phyloP scores from a whole-genome alignment of 2,113 vertebrate genomes.

The Pteropus alecto region DNA sequence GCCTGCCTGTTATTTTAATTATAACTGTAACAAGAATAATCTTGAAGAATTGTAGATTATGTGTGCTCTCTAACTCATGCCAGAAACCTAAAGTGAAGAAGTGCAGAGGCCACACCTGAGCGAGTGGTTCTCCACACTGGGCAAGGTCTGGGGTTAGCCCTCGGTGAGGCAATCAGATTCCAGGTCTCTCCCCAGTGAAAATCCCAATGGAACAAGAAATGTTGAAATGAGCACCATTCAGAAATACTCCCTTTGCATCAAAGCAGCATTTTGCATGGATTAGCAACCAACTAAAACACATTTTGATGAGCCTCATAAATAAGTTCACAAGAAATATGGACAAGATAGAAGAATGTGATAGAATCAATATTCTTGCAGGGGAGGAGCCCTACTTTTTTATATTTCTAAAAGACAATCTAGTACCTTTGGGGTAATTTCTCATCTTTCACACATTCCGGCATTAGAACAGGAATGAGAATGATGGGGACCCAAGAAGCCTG shows the following conservation, averaged over 20 bases:
- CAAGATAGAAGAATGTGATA: neutral
- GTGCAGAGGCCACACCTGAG: neutral
- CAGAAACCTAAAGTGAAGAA: neutral
- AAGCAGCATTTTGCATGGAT: neutral
- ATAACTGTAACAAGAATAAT: neutral
- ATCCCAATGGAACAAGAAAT: neutral
- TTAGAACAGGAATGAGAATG: neutral
- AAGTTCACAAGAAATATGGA: neutral
- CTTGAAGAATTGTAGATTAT: neutral
- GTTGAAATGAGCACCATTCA: slow-evolving; percentile 15
- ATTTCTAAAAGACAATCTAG: neutral
- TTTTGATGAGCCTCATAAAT: neutral
- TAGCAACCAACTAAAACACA: slow-evolving; percentile 5
- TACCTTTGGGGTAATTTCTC: neutral
- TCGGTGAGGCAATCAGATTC: neutral
- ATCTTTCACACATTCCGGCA: neutral
- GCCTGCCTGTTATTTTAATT: neutral
- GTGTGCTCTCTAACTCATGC: neutral
- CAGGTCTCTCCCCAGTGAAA: neutral
- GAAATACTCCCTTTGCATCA: neutral
- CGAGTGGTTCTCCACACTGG: accelerated
- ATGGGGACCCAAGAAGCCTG: neutral
- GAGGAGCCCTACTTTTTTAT: neutral
- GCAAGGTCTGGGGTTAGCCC: neutral
- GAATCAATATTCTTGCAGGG: neutral